Evolutionary conservation across 2,113 vertebrate genomes (phyloP), one percentile per base, ranked within the genome.

Genomic region (Platycercus adscitus): DNA sequence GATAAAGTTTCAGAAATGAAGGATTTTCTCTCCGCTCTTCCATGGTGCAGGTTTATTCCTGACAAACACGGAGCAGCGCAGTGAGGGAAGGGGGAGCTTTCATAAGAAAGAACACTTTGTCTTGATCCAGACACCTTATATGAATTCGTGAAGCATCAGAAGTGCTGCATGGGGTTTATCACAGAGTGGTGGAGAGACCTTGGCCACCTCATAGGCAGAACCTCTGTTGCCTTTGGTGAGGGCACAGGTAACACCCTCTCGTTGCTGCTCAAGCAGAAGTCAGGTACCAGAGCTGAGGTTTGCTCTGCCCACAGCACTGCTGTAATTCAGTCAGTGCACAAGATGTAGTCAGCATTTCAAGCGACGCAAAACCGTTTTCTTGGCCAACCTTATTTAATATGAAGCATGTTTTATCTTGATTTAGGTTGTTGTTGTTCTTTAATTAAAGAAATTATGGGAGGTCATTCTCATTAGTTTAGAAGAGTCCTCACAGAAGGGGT

Each of bases 381-480:
- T 88, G 95, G 92, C 72, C 79, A 86, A 78, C 72, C 82, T 95
- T 96, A 95, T 84, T 96, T 93, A 96, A 95, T 82, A 93, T 20
- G 89, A 94, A 89, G 86, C 73, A 77, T 96, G 92, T 89, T 93
- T 96, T 82, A 94, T 92, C 92, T 91, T 94, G 88, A 91, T 95
- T 95, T 93, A 92, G 91, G 73, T 91, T 31, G 93, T 86, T 93
- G 94, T 94, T 96, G 80, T 96, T 95, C 92, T 93, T 96, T 97
- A 96, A 97, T 95, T 96, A 96, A 97, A 96, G 92, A 95, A 96
- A 96, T 95, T 92, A 94, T 49, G 33, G 58, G 88, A 94, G 93
- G 96, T 93, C 96, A 96, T 92, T 96, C 83, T 96, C 95, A 95
- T 96, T 94, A 95, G 92, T 93, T 91, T 49, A 76, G 81, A 94